Evolutionary conservation across 1,140 invertebrate species (phyloP).

Genomic region (Bombus ignitus): DNA sequence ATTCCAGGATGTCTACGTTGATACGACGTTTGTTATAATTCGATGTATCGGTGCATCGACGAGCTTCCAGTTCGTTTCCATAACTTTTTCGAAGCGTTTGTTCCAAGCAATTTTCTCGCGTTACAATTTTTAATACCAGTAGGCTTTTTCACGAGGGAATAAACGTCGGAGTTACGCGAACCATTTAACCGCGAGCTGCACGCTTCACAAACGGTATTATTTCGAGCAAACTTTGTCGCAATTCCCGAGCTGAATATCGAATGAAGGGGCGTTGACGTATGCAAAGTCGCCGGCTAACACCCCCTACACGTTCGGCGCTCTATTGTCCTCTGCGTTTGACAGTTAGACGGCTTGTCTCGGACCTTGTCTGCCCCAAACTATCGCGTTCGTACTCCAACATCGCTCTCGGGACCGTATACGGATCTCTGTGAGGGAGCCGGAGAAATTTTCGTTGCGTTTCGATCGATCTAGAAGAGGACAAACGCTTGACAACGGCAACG

Average conservation of each 20-base stretch:
- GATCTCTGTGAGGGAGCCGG: not conserved
- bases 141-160: not conserved
- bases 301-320: constrained; percentile 27
- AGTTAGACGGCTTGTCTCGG: constrained; percentile 59
- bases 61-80: too few species aligned
- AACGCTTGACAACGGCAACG: not conserved
- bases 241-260: constrained; percentile 41
- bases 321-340: constrained; percentile 69
- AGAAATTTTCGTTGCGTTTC: not conserved
- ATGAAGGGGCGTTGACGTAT: constrained; percentile 46
- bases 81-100: too few species aligned
- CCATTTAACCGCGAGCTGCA: not conserved
- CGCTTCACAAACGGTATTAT: constrained; percentile 39
- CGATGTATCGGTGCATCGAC: too few species aligned
- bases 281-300: constrained; percentile 33
- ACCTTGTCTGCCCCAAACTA: constrained; percentile 18
- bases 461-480: not conserved
- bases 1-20: too few species aligned
- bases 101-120: not conserved
- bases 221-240: constrained; percentile 49
- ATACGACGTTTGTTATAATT: too few species aligned
- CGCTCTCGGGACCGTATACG: constrained; percentile 10
- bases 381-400: not conserved
- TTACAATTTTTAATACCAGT: not conserved
- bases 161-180: constrained; percentile 8